Percentiles rank a stretch among this genome's conserved stretches.
Evolutionary conservation across 2,888 invertebrate genomes (phyloP).

Genomic region (Liopterus haemorrhoidalis): DNA sequence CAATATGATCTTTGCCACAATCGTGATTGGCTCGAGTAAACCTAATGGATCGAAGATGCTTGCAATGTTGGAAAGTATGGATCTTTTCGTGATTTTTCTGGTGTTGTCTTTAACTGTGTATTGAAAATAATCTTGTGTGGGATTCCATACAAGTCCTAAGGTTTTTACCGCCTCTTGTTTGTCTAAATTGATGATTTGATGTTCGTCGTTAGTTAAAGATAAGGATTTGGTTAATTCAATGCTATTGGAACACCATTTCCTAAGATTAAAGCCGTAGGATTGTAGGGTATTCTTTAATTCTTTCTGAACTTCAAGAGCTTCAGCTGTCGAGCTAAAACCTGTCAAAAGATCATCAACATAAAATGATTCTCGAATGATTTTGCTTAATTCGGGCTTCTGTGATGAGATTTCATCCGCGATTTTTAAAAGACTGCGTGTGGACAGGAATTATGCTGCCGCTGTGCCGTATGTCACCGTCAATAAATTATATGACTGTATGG

Average conservation of each 20-base stretch:
- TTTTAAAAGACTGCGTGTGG: conserved; percentile 30
- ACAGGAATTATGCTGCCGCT: conserved; percentile 29
- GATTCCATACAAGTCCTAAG: conserved; percentile 11
- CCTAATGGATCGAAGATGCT: conserved; percentile 30
- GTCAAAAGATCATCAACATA: conserved; percentile 37
- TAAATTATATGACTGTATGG: conserved; percentile 24
- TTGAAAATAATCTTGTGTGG: conserved; percentile 11
- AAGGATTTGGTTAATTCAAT: neutral
- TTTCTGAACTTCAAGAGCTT: conserved; percentile 23
- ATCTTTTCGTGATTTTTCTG: conserved; percentile 4
- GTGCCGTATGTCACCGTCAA: conserved; percentile 37
- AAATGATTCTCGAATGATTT: conserved; percentile 28
- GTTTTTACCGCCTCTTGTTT: conserved; percentile 12
- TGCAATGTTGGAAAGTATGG: conserved; percentile 21
- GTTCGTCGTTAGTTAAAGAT: neutral
- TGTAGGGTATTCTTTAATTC: conserved; percentile 22
- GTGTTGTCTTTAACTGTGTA: conserved; percentile 7
- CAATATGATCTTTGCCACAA: conserved; percentile 29
- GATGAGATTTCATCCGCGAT: conserved; percentile 31
- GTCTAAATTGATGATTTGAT: conserved; percentile 4
- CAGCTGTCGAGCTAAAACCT: conserved; percentile 25
- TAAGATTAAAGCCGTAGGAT: conserved; percentile 25
- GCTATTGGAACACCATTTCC: conserved; percentile 32
- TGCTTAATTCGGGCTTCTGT: conserved; percentile 17
- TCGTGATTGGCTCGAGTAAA: conserved; percentile 24